phyloP scores from a whole-genome alignment of 2,797 vertebrate genomes.

The Phalloptychus januarius region DNA sequence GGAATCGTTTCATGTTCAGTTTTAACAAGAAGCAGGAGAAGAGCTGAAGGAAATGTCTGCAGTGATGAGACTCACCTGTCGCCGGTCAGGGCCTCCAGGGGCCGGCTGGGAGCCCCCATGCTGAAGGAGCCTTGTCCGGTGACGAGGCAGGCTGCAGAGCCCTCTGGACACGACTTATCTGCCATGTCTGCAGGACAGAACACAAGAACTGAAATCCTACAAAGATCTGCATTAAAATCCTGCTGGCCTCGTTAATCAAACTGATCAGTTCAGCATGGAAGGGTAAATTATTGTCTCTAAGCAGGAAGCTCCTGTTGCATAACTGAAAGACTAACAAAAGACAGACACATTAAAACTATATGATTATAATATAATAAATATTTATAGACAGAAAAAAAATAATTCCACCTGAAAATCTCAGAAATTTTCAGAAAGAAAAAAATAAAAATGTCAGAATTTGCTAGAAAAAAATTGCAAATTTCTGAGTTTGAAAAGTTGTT shows the following conservation, averaged over 20 bases:
- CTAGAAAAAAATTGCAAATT: too few relatives aligned
- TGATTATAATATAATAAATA: too few relatives aligned
- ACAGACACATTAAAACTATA: background rate
- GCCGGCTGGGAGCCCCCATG: conserved; percentile 83
- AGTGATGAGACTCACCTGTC: conserved; percentile 82
- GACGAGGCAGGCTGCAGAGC: conserved; percentile 88
- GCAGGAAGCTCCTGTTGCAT: background rate
- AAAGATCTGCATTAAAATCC: background rate
- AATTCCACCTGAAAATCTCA: too few relatives aligned
- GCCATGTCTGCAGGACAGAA: conserved; percentile 54
- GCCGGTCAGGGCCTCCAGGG: conserved; percentile 77
- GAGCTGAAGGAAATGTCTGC: background rate
- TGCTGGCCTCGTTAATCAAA: background rate
- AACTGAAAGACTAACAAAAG: background rate
- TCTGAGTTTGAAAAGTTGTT: too few relatives aligned
- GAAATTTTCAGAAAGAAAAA: too few relatives aligned
- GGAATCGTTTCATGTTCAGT: background rate
- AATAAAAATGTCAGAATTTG: too few relatives aligned
- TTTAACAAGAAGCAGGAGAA: background rate
- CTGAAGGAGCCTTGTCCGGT: conserved; percentile 70
- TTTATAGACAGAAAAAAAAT: too few relatives aligned
- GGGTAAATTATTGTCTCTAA: background rate
- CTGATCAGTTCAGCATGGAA: background rate
- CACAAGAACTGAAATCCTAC: background rate
- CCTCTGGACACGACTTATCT: conserved; percentile 77